Conservation (phyloP, 2,797 vertebrate species). For the Ficedula albicollis region DNA sequence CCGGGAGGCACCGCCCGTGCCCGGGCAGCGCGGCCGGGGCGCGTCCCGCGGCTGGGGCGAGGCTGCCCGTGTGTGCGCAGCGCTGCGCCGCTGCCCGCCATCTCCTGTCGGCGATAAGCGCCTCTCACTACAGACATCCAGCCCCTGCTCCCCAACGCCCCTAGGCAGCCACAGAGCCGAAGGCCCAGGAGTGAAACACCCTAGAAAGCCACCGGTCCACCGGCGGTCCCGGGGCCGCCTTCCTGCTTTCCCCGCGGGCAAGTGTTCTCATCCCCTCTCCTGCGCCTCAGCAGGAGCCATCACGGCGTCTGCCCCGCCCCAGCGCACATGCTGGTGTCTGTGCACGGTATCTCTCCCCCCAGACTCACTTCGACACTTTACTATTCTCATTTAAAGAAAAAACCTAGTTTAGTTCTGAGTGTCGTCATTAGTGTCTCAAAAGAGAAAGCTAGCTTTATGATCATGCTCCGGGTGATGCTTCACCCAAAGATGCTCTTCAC, state of each 20-base stretch:
- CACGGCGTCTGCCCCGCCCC: not conserved
- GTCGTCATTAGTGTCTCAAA: not conserved
- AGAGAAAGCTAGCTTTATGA: not conserved
- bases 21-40: no score
- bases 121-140: not conserved
- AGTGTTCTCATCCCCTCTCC: not conserved
- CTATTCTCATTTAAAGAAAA: not conserved
- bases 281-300: not conserved
- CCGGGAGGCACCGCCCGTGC: no score
- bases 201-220: no score
- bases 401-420: not conserved
- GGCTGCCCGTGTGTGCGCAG: fast-evolving
- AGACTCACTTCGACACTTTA: not conserved
- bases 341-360: not conserved
- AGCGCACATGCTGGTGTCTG: not conserved
- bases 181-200: not conserved
- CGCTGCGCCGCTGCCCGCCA: not conserved
- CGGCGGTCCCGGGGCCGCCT: no score
- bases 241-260: no score
- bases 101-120: not conserved
- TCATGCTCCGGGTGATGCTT: not conserved
- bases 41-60: no score
- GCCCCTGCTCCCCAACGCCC: not conserved
- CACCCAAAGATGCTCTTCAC: not conserved
- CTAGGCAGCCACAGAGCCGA: not conserved